Evolutionary conservation across 2,113 vertebrate genomes (phyloP), one percentile per base, ranked within the genome.

Genomic region (Polyodon spathula): DNA sequence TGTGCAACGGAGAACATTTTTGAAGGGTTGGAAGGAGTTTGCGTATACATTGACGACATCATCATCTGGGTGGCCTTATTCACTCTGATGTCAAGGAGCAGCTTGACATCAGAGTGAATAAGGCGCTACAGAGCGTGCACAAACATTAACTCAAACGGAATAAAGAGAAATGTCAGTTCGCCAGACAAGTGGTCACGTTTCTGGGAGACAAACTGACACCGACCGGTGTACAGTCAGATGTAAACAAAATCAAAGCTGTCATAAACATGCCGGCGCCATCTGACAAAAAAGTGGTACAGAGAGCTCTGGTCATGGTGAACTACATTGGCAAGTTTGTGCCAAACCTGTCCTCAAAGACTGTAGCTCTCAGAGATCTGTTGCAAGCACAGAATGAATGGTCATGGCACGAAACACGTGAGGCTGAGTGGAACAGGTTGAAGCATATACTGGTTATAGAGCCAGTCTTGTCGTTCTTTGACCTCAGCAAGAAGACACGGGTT

Each of bases 201-300:
- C 15, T 58, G 40, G 56, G 56, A 16, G 56, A 58, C 38, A 58
- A 42, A n/a, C 8, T 44, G 15, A 42, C 56, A 15, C 3, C 27
- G 12, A 41, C 5, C 8, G 56, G 56, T 8, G 44, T 60, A 14
- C 37, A 60, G 27, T 15, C 46, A 15, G 37, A 48, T 8, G 27
- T 37, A 48, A 51, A 27, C 12, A 51, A 37, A 60, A 44, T 51
- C 2, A 16, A 10, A 51, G 46, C 59, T n/a, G n/a, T n/a, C n/a
- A n/a, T n/a, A 8, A 37, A 60, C 43, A 60, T 60, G 52, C 40
- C 60, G 5, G 7, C 40, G 10, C 40, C 53, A 11, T 55, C 52
- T 7, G 17, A 46, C 27, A 43, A 43, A 14, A 16, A 42, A n/a
- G n/a, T n/a, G n/a, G n/a, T n/a, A n/a, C n/a, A n/a, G n/a, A n/a